These are phyloP conservation scores for Coluber constrictor DNA, from an alignment of 2,797 vertebrate genomes.

Conservation along the genomic window DNA sequence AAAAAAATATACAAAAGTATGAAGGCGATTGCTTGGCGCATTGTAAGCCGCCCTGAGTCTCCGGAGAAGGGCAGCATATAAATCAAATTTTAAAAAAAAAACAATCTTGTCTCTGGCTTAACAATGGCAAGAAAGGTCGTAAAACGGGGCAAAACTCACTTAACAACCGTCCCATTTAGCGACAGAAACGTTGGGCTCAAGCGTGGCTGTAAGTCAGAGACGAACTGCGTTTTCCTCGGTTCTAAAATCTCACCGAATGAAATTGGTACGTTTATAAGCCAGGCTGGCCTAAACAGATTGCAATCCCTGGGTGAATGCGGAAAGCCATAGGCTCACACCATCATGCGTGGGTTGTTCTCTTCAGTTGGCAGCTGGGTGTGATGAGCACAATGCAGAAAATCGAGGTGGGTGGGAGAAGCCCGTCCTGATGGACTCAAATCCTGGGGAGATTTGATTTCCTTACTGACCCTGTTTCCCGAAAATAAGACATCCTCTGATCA, in stretches of 20 bases:
- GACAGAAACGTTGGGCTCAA: no score
- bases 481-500: no score
- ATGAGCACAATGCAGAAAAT: neutral
- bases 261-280: neutral
- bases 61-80: no score
- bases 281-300: neutral
- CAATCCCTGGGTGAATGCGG: neutral
- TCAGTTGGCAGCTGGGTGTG: neutral
- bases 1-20: no score
- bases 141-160: neutral
- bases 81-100: no score
- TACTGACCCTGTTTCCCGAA: no score
- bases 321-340: neutral
- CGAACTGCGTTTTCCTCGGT: neutral
- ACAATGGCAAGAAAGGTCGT: neutral
- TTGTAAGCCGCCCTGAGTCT: no score
- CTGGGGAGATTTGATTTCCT: no score
- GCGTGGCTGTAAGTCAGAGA: neutral
- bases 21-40: no score
- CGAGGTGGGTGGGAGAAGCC: neutral
- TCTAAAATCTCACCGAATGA: neutral
- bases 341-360: neutral
- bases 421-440: neutral
- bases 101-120: neutral
- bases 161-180: no score